Percentiles rank a stretch among this genome's conserved stretches.
Evolutionary conservation across 2,797 vertebrate genomes (phyloP).

Genomic region (Coregonus suidteri): DNA sequence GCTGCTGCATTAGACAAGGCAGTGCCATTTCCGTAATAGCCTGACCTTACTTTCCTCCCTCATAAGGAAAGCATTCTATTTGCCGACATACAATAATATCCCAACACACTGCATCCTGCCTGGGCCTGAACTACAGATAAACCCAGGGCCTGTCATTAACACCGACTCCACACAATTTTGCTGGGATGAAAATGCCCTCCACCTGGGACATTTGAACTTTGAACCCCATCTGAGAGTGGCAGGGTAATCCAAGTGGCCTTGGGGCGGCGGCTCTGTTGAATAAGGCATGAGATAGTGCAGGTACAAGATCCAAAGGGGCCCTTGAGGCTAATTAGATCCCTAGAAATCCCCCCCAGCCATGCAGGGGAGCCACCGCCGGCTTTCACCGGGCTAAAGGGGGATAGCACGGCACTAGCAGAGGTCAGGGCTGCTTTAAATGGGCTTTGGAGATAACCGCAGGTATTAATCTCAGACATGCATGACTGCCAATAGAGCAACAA

Average conservation of each 20-base stretch:
- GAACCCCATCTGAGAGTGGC: conserved; percentile 36
- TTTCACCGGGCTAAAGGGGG: neutral
- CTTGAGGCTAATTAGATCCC: conserved; percentile 59
- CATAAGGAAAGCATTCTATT: conserved; percentile 6
- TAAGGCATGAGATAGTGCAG: conserved; percentile 55
- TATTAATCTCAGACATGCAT: neutral
- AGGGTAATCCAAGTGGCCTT: conserved; percentile 46
- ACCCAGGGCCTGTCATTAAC: conserved; percentile 14
- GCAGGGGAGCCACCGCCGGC: neutral
- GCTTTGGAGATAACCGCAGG: neutral
- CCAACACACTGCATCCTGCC: neutral
- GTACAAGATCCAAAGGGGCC: conserved; percentile 34
- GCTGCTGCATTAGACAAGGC: neutral
- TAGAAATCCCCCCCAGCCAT: conserved; percentile 36
- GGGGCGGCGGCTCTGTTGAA: conserved; percentile 46
- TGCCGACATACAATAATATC: conserved; percentile 4
- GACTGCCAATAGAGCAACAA: neutral
- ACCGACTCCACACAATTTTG: conserved; percentile 3
- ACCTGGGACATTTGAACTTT: conserved; percentile 47
- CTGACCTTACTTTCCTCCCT: conserved; percentile 13
- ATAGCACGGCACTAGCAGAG: conserved; percentile 14
- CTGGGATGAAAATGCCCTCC: conserved; percentile 36
- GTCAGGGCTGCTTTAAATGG: conserved; percentile 15
- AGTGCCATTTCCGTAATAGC: conserved; percentile 1
- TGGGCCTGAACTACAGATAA: neutral